Base-by-base conservation (phyloP, 2,113 vertebrate genomes). In the Prionailurus bengalensis region DNA sequence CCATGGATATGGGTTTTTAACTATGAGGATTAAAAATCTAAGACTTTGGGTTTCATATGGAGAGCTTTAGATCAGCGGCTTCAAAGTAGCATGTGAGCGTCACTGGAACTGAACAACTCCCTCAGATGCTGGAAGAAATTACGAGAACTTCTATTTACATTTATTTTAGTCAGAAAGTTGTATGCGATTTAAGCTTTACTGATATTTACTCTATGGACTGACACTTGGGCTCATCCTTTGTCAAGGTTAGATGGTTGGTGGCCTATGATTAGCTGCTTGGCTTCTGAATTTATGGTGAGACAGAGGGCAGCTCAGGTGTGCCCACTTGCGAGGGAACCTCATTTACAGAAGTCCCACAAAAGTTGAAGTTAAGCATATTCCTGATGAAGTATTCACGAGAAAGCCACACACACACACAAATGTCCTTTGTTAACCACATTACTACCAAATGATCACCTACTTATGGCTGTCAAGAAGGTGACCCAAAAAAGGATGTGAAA, bases 311-410 rank as follows among this genome's bases (percentile, higher is more conserved):
- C 5, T 5, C 33, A 19, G 7, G 4, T 14, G 7, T 36, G 11
- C 31, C 33, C 1, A 12, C 7, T 5, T 14, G 25, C 1, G 19
- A 39, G 31, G 33, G 3, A 39, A 17, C 45, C 27, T 10, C 3
- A 7, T 39, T 39, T 85, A 14, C 23, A 4, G 27, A 21, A 23
- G 4, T 53, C 48, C 12, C 39, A 1, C 19, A 16, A 7, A 65
- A 5, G 17, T 15, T 17, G 51, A 31, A 6, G 27, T 42, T 61
- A 29, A 92, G 48, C 16, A 36, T 21, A 42, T 45, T 45, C 3
- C 53, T 84, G 31, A 68, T 33, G 21, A 13, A 42, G 13, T 12
- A 6, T 33, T 1, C 25, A 29, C 2, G 8, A 16, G n/a, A 68
- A 74, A 82, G 17, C 27, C 81, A 91, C 81, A 58, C 73, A 76